These are phyloP conservation scores for Sturmia bella DNA, from an alignment of 2,888 invertebrate genomes.

Conservation along the genomic window DNA sequence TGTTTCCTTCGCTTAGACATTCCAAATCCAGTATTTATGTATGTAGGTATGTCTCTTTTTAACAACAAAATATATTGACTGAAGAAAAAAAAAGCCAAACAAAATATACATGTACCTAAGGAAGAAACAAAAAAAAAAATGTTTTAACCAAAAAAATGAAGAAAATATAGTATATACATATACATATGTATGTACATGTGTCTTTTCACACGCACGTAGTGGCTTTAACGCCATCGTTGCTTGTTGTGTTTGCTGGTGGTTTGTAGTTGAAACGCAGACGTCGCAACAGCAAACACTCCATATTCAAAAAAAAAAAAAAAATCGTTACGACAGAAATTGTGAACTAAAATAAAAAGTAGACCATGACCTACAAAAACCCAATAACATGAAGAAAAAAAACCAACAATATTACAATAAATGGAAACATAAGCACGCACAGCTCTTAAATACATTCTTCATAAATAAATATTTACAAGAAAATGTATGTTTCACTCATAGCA, in stretches of 20 bases:
- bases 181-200: neutral
- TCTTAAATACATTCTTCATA: conserved; percentile 24
- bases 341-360: conserved; percentile 69
- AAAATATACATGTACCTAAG: conserved; percentile 12
- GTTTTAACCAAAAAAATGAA: neutral
- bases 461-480: conserved; percentile 45
- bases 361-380: conserved; percentile 70
- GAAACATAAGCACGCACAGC: conserved; percentile 47
- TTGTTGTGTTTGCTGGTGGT: neutral
- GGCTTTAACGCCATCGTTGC: conserved; percentile 15
- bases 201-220: conserved; percentile 49
- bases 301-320: conserved; percentile 35
- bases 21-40: neutral
- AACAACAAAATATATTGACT: conserved; percentile 17
- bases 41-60: neutral
- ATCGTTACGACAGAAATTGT: conserved; percentile 68
- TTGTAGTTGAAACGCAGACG: conserved; percentile 2
- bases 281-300: conserved; percentile 43
- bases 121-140: conserved; percentile 3
- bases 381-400: conserved; percentile 64
- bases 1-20: neutral
- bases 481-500: conserved; percentile 19
- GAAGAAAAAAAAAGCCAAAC: too few species aligned
- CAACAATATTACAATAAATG: conserved; percentile 66
- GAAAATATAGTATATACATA: neutral